Base-by-base conservation (phyloP, 2,113 vertebrate genomes). In the Oncorhynchus masou region DNA sequence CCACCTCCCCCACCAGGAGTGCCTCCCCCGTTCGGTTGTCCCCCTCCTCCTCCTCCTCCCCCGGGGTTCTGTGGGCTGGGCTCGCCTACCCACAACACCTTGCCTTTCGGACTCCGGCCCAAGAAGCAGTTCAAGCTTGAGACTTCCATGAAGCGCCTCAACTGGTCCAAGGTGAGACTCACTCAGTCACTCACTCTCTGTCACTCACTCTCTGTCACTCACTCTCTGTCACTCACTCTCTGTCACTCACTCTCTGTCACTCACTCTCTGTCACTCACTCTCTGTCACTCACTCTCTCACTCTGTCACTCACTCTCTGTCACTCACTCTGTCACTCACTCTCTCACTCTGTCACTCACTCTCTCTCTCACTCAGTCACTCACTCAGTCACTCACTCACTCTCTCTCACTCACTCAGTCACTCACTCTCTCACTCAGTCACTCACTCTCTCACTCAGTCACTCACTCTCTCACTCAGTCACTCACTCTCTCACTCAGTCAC, bases 81-180 rank as follows among this genome's bases (percentile, higher is more conserved):
- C 5, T 93, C 92, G 57, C 92, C 93, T 0, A 84, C 91, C 49
- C 92, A 90, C 22, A 81, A 82, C 48, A 71, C 73, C n/a, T 88
- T 99, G 87, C 98, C 98, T 60, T 96, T 95, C 87, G 97, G 97
- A 76, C 92, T 99, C 87, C 95, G 91, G 88, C 94, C 96, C 62
- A 99, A 99, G 91, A 99, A 96, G 86, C 95, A 98, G 80, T 99
- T 98, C 87, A 99, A 95, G 85, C 96, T 91, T 12, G 96, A 99
- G 74, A 91, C 92, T 65, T 95, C 91, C 73, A 97, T 97, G 94
- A 97, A 97, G 89, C 96, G 97, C 91, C 87, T 99, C 78, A 99
- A 99, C 84, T 99, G 98, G 98, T 95, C 95, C 81, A 99, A 99
- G 95, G 98, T 98, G 83, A 80, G 60, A 15, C 0, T 12, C 34